Evolutionary conservation across 2,113 vertebrate genomes (phyloP).

Genomic region (Pholis gunnellus): DNA sequence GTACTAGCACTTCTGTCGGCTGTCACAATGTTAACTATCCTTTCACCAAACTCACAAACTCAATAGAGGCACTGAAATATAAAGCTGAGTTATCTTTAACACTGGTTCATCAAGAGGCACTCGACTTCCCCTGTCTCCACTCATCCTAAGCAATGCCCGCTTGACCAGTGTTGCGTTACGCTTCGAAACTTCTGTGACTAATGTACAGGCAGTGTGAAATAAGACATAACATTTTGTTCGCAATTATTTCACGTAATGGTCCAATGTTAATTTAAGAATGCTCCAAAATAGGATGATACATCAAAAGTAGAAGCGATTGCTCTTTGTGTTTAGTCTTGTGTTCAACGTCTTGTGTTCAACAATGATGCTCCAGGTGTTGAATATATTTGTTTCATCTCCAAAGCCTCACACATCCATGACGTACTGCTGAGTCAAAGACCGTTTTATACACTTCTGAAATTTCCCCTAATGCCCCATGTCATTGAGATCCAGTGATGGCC

Average conservation of each 20-base stretch:
- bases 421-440: background rate
- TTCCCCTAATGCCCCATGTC: background rate
- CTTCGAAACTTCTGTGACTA: background rate
- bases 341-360: background rate
- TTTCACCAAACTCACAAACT: background rate
- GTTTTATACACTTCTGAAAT: background rate
- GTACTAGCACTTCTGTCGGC: background rate
- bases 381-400: background rate
- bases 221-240: background rate
- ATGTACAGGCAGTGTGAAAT: background rate
- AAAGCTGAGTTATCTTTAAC: background rate
- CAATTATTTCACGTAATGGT: background rate
- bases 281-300: background rate
- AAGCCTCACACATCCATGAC: background rate
- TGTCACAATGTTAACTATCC: background rate
- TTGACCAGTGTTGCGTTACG: background rate
- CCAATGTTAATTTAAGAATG: background rate
- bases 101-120: conserved; percentile 5
- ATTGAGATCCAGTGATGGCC: background rate
- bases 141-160: background rate
- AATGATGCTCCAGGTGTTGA: background rate
- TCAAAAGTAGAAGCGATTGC: background rate
- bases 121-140: background rate
- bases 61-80: background rate
- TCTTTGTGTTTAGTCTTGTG: background rate